These are phyloP conservation scores for Microplitis demolitor DNA, from an alignment of 1,140 invertebrate genomes.

Conservation along the genomic window DNA sequence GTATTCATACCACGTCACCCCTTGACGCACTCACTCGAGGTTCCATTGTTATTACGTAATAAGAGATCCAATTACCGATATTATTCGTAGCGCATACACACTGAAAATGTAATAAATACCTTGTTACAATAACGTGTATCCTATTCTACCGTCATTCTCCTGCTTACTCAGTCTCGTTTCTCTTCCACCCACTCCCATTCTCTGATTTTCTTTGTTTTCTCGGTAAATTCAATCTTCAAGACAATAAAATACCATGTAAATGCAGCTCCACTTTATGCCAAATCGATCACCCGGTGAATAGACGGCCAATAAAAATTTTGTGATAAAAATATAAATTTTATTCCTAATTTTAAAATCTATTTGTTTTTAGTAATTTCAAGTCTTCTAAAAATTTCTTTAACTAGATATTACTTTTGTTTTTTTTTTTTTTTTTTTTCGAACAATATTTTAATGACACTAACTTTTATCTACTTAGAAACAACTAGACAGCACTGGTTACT, in stretches of 20 bases:
- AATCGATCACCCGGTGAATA: background rate
- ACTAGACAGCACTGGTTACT: too few species aligned
- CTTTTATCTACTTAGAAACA: too few species aligned
- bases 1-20: conserved; percentile 15
- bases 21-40: conserved; percentile 8
- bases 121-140: conserved; percentile 3
- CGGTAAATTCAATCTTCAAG: background rate
- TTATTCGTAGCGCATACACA: conserved; percentile 16
- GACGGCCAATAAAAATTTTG: background rate
- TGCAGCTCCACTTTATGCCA: background rate
- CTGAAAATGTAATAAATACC: conserved; percentile 16
- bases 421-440: too few species aligned
- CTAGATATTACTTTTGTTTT: too few species aligned
- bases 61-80: conserved; percentile 28
- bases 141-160: background rate
- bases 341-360: background rate
- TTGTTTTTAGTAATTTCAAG: background rate
- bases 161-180: background rate
- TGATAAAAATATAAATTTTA: background rate
- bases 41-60: conserved; percentile 27
- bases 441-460: too few species aligned
- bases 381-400: too few species aligned
- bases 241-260: conserved; percentile 1
- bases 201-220: background rate
- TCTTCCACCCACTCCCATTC: background rate